Evolutionary conservation across 2,113 vertebrate species (phyloP).

Genomic region (Poeciliopsis retropinna): DNA sequence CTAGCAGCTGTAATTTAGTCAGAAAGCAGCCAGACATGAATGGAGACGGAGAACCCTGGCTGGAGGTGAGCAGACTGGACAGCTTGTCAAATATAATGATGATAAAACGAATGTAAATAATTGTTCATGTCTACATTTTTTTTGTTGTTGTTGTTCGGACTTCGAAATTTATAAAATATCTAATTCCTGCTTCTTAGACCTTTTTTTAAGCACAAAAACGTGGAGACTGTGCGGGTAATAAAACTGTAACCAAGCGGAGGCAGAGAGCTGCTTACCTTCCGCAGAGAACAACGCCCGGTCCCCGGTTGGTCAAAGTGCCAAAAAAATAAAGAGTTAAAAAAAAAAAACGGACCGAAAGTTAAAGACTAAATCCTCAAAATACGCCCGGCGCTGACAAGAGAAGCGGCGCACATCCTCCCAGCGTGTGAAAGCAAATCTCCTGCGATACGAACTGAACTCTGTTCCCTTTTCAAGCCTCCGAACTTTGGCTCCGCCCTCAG

Average conservation of each 20-base stretch:
- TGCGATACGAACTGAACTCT: constrained; percentile 23
- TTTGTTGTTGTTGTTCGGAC: neutral
- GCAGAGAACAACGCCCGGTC: neutral
- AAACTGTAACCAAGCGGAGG: neutral
- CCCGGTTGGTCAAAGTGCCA: constrained; percentile 9
- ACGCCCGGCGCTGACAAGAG: neutral
- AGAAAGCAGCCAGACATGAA: neutral
- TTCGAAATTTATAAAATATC: too few species aligned
- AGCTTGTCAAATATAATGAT: neutral
- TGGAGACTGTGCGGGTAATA: neutral
- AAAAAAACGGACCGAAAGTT: neutral
- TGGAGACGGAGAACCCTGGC: neutral
- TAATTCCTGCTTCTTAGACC: too few species aligned
- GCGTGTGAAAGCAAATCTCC: constrained; percentile 27
- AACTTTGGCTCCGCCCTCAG: constrained; percentile 62
- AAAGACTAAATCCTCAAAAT: constrained; percentile 28
- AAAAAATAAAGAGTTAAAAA: neutral
- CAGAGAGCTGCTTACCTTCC: neutral
- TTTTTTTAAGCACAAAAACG: neutral
- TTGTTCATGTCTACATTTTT: neutral
- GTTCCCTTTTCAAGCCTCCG: constrained; percentile 8
- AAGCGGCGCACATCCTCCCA: constrained; percentile 10
- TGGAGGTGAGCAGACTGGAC: neutral
- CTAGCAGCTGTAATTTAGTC: neutral
- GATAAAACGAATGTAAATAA: neutral